phyloP scores from a whole-genome alignment of 2,797 vertebrate genomes.

The Lutjanus campechanus region DNA sequence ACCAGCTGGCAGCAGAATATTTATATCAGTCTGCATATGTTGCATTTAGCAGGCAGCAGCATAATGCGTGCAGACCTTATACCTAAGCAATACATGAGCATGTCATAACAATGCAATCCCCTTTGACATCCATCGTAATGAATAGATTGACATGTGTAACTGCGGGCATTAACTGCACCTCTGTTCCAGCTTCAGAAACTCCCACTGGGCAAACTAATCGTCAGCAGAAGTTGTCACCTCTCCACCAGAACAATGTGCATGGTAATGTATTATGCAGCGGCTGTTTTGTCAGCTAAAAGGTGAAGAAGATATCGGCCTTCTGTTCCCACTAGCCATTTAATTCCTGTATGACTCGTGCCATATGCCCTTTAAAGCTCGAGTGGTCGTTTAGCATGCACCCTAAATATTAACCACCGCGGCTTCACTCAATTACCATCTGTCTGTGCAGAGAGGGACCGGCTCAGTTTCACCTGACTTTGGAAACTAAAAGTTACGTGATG shows the following conservation, averaged over 20 bases:
- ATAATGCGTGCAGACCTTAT: constrained; percentile 4
- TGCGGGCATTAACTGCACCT: constrained; percentile 17
- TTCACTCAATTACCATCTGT: constrained; percentile 77
- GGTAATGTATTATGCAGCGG: constrained; percentile 61
- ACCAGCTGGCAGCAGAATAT: constrained; percentile 46
- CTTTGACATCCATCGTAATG: constrained; percentile 40
- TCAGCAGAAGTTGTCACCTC: constrained; percentile 59
- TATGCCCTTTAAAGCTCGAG: constrained; percentile 79
- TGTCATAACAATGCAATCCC: constrained; percentile 4
- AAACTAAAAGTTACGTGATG: constrained; percentile 53
- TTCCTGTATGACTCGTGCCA: constrained; percentile 76
- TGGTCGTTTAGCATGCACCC: constrained; percentile 71
- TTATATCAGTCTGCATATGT: constrained; percentile 29
- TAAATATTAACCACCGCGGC: constrained; percentile 73
- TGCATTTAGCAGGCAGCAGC: constrained; percentile 15
- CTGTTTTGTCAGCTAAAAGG: constrained; percentile 72
- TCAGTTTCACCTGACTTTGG: constrained; percentile 61
- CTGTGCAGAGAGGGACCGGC: constrained; percentile 33
- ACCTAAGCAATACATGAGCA: constrained; percentile 8
- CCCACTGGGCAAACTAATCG: constrained; percentile 47
- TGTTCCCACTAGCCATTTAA: constrained; percentile 72
- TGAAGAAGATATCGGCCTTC: constrained; percentile 71
- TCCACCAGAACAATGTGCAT: constrained; percentile 54
- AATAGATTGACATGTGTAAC: constrained; percentile 42
- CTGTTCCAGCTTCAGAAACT: constrained; percentile 42